Evolutionary conservation across 1,140 invertebrate genomes (phyloP).

Genomic region (Lasioglossum baleicum): DNA sequence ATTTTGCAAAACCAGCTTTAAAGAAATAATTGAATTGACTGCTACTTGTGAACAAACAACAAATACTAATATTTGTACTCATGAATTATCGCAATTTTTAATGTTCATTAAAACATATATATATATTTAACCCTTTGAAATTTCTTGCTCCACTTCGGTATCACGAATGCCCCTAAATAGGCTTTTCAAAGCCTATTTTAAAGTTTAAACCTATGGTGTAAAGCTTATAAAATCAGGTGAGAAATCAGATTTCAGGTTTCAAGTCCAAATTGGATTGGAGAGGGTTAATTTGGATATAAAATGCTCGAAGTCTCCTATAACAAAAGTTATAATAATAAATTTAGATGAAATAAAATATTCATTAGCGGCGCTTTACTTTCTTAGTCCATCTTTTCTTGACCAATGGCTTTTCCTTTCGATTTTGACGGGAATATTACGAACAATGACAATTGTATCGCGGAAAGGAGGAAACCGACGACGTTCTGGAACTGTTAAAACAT

Average conservation of each 20-base stretch:
- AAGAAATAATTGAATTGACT: too few relatives aligned
- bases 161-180: too few relatives aligned
- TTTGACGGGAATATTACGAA: constrained; percentile 85
- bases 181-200: too few relatives aligned
- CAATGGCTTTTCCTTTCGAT: constrained; percentile 41
- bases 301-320: background rate
- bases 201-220: too few relatives aligned
- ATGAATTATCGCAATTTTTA: too few relatives aligned
- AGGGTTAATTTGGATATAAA: background rate
- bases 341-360: background rate
- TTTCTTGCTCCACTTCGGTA: too few relatives aligned
- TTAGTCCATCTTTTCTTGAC: constrained; percentile 5
- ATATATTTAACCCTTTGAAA: background rate
- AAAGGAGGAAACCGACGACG: constrained; percentile 82
- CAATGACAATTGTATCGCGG: constrained; percentile 82
- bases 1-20: too few relatives aligned
- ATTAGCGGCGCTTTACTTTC: background rate
- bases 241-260: too few relatives aligned
- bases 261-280: too few relatives aligned
- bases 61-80: background rate
- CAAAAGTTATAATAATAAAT: background rate
- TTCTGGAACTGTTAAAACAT: constrained; percentile 83
- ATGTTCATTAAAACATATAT: too few relatives aligned
- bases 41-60: background rate
- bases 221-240: too few relatives aligned